Conservation (phyloP, 2,797 vertebrate genomes). For the Alectoris magna region DNA sequence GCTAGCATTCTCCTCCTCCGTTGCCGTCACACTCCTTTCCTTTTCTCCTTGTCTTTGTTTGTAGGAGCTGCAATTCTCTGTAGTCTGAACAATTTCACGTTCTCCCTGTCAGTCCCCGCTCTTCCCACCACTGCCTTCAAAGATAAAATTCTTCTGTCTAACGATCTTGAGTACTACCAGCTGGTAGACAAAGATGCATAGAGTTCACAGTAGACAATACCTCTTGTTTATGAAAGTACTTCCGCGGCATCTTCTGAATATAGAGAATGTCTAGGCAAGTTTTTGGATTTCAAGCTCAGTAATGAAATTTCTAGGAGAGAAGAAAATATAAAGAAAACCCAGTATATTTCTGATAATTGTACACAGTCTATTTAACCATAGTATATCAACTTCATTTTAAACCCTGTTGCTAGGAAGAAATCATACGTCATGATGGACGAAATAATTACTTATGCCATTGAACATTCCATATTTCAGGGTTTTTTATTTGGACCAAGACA, state of each 20-base stretch:
- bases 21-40: not conserved
- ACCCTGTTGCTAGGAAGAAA: not conserved
- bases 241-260: conserved; percentile 13
- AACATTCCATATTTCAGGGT: not conserved
- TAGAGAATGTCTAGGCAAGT: not conserved
- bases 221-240: conserved; percentile 21
- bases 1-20: not conserved
- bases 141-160: conserved; percentile 38
- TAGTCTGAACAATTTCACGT: not conserved
- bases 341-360: not conserved
- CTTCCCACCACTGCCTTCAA: conserved; percentile 35
- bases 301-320: not conserved
- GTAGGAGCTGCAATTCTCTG: not conserved
- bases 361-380: not conserved
- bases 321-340: not conserved
- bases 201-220: conserved; percentile 19
- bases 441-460: not conserved
- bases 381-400: not conserved
- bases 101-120: not conserved
- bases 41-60: not conserved
- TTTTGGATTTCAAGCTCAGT: not conserved
- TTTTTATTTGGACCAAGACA: not conserved
- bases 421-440: not conserved
- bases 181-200: conserved; percentile 36
- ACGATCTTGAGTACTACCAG: not conserved